Base-by-base conservation (phyloP, 2,888 invertebrate species). In the Cosmopolites sordidus region DNA sequence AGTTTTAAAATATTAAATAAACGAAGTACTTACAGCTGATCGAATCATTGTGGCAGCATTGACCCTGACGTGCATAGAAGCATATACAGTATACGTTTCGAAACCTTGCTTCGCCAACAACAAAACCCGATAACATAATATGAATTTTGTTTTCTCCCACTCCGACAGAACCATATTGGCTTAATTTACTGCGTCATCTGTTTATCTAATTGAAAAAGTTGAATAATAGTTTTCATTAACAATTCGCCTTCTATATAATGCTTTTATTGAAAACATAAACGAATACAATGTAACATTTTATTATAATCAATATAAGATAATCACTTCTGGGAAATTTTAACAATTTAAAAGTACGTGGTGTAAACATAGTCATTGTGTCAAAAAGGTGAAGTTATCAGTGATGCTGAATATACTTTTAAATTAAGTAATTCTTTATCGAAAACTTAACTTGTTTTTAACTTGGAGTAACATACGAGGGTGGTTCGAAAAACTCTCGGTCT, bases 1-100 rank as follows among this genome's bases (percentile, higher is more conserved):
- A n/a, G n/a, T n/a, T n/a, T n/a, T n/a, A n/a, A 33, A 33, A 33
- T n/a, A 33, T 11, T 33, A n/a, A 33, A 33, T 33, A 33, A 33
- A 33, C 33, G n/a, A 33, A 8, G 22, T 33, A 40, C 40, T 49
- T 49, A 49, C 48, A 49, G 48, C 43, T 49, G 48, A 49, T 15
- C 48, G 48, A 38, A 49, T 49, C 48, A 49, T 49, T 49, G 11
- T 11, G 14, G 14, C 41, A 16, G 5, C 42, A 17, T 37, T 49
- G 48, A 43, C 48, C 48, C 43, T 49, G 48, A 49, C 43, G 3
- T 16, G 17, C 16, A 16, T 40, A 11, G 40, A 15, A 16, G 16
- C 4, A 40, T 33, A 33, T 3, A 2, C 8, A 5, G 33, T 12
- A 33, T 12, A 4, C 11, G 33, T 12, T 33, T 11, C 4, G 14